Evolutionary conservation across 30 jellyfish, hydroid and myxozoan species (phyloP), one percentile per base, ranked within the genome.

Genomic region (Chironex yamaguchii): DNA sequence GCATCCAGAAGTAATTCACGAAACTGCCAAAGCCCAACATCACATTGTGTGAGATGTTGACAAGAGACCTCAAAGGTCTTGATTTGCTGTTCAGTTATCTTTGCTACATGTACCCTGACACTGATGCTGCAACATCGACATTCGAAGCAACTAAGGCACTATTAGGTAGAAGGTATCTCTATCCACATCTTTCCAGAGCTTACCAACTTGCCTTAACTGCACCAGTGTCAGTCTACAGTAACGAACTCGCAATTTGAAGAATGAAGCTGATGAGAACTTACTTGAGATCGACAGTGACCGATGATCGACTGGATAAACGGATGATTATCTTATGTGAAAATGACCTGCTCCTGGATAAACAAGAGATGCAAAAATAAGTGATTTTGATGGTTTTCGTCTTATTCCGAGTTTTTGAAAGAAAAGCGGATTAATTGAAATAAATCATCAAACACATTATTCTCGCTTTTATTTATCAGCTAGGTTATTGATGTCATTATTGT

Each of bases 161-260:
- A 20, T 28, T 31, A 20, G 69, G 69, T 31, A 52, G 25, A 31
- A 52, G 69, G 25, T 52, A 31, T 31, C 2, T 52, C 30, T 11
- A 52, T 11, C n/a, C n/a, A n/a, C n/a, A n/a, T n/a, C 69, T 52
- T 52, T 28, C 69, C 22, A 52, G 25, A 52, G 69, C 69, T 52
- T 52, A 52, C 69, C 69, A 52, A 52, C 69, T 52, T 52, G 69
- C 69, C 11, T 31, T 52, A 20, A 52, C 69, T 52, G 69, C 69
- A 11, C 11, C 69, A 52, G 69, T 52, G 25, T 52, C 69, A 28
- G 69, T 52, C 30, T 28, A 3, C 22, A 52, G 69, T 52, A 52
- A 52, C 25, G 69, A 52, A 52, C 69, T 1, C 11, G n/a, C 69
- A 52, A 20, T 52, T 31, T 52, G 30, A 11, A 52, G 69, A 31